Percentiles rank a stretch among this genome's conserved stretches.
These are phyloP conservation scores for Plagodis dolabraria DNA, from an alignment of 2,888 invertebrate genomes.

Conservation along the genomic window DNA sequence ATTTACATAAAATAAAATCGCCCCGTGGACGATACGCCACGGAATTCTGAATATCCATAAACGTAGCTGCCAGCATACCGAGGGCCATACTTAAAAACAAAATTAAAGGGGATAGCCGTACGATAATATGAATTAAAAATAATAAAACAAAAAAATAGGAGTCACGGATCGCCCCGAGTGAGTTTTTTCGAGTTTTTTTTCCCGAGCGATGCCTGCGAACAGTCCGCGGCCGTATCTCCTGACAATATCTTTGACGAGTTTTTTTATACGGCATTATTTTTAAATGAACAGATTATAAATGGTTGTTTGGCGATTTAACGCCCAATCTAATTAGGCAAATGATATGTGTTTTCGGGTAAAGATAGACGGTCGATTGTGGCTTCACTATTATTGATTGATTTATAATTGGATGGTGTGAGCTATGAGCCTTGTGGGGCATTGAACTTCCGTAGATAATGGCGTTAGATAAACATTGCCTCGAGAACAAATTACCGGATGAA, in stretches of 20 bases:
- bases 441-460: slow-evolving; percentile 23
- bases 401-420: slow-evolving; percentile 49
- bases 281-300: slow-evolving; percentile 84
- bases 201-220: slow-evolving; percentile 77
- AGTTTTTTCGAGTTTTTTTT: slow-evolving; percentile 70
- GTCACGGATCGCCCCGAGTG: slow-evolving; percentile 84
- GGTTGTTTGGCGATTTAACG: slow-evolving; percentile 84
- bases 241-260: slow-evolving; percentile 85
- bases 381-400: slow-evolving; percentile 72
- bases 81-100: slow-evolving; percentile 84
- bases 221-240: slow-evolving; percentile 75
- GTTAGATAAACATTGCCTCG: slow-evolving; percentile 24
- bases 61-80: slow-evolving; percentile 82
- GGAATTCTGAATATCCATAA: slow-evolving; percentile 83
- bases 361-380: slow-evolving; percentile 56
- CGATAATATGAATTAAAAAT: slow-evolving; percentile 85
- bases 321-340: slow-evolving; percentile 85
- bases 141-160: slow-evolving; percentile 83
- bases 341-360: slow-evolving; percentile 80
- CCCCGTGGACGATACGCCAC: slow-evolving; percentile 72
- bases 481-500: slow-evolving; percentile 21
- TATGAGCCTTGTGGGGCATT: slow-evolving; percentile 22
- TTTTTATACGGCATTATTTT: slow-evolving; percentile 82
- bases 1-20: slow-evolving; percentile 81
- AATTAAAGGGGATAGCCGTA: slow-evolving; percentile 85